Evolutionary conservation across 2,797 vertebrate genomes (phyloP), one percentile per base, ranked within the genome.

Genomic region (Xenopus petersii): DNA sequence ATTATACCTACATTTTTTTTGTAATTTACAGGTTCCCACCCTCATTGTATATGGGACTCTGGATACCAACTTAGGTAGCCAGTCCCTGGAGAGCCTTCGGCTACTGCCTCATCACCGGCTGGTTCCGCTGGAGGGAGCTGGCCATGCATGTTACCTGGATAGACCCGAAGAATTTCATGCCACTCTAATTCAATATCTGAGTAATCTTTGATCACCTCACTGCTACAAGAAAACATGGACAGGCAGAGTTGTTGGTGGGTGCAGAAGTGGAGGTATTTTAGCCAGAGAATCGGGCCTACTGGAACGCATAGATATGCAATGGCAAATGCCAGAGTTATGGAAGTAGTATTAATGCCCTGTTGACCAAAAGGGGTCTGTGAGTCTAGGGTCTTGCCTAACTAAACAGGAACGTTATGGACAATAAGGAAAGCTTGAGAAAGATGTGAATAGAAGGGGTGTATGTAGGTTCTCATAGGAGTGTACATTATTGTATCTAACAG

Each of bases 81-180:
- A 96, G 82, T 95, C 97, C n/a, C 92, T 98, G 86, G 92, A 87
- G 89, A 97, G 91, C 83, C 94, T 98, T 65, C 90, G 81, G 55
- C 90, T 96, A 75, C 90, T 98, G 75, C 95, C 95, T 2, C 73
- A 88, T 81, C 93, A 95, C 86, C 89, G 63, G 0, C 90, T 93
- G 64, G 90, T 93, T 0, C 88, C 92, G 82, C 79, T 99, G 64
- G 85, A 84, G 0, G 85, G 87, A 0, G 96, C 96, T 0, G 92
- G 94, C 6, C 97, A 99, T 0, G 95, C 95, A 73, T 98, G 97
- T 85, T 98, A 98, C 89, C 88, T 97, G 90, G 95, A 98, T 87
- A 92, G 93, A 82, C 94, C 96, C 0, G 81, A 86, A 33, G 94
- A 94, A 71, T 98, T 99, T 84, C 97, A 99, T 81, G 87, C 83